These are phyloP conservation scores for Lycodopsis pacificus DNA, from an alignment of 2,797 vertebrate genomes.

Conservation along the genomic window DNA sequence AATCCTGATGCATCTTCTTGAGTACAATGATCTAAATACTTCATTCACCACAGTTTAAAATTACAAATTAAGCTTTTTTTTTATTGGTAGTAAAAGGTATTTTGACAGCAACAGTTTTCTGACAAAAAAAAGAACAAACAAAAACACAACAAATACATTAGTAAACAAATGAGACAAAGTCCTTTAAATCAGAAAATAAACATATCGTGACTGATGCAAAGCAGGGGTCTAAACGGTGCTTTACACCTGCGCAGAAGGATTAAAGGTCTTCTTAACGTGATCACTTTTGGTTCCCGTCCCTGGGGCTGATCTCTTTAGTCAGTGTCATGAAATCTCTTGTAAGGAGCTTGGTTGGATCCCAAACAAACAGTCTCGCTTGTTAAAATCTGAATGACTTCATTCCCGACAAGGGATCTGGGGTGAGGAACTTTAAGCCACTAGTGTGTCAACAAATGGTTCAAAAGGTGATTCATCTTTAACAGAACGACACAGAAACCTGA, in stretches of 20 bases:
- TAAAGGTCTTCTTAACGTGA: conserved; percentile 56
- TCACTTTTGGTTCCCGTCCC: conserved; percentile 44
- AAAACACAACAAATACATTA: conserved; percentile 10
- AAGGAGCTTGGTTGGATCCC: conserved; percentile 68
- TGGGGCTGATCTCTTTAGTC: conserved; percentile 62
- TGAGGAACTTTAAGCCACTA: conserved; percentile 49
- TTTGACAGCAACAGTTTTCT: conserved; percentile 33
- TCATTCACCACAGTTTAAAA: conserved; percentile 17
- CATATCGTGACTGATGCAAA: conserved; percentile 15
- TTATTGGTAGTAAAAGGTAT: conserved; percentile 53
- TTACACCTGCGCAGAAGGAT: conserved; percentile 62
- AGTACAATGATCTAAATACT: neutral
- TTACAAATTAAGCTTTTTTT: conserved; percentile 37
- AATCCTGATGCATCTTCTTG: neutral
- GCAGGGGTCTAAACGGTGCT: conserved; percentile 26
- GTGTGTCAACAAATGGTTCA: conserved; percentile 53
- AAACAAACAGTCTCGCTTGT: conserved; percentile 58
- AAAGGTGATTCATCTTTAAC: conserved; percentile 13
- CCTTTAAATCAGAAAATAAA: conserved; percentile 16
- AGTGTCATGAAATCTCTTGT: conserved; percentile 70
- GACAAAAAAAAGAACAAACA: conserved; percentile 28
- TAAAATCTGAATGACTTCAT: conserved; percentile 49
- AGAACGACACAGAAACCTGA: conserved; percentile 24
- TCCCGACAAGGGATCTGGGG: conserved; percentile 39
- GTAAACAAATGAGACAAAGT: conserved; percentile 33